Evolutionary conservation across 1,140 invertebrate genomes (phyloP).

Genomic region (Teleogryllus occipitalis): DNA sequence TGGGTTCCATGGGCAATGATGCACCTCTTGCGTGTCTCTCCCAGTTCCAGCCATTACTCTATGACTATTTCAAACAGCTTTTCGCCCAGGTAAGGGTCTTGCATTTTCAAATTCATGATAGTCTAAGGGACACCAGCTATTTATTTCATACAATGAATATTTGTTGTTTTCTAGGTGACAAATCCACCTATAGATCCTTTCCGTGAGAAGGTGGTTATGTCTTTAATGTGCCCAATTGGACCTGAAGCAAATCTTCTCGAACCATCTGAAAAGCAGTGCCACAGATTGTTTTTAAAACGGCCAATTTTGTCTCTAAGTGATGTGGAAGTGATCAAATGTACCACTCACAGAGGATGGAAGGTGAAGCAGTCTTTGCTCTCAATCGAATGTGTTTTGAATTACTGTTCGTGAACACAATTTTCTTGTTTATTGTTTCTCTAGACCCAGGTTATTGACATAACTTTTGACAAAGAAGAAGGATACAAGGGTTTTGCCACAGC

Average conservation of each 20-base stretch:
- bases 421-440: conserved; percentile 28
- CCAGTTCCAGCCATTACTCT: conserved; percentile 85
- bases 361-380: conserved; percentile 30
- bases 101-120: conserved; percentile 7
- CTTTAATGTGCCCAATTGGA: conserved; percentile 80
- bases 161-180: conserved; percentile 58
- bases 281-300: conserved; percentile 86
- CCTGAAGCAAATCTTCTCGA: conserved; percentile 93
- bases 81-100: conserved; percentile 73
- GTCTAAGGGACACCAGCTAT: background rate
- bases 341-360: conserved; percentile 83
- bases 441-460: conserved; percentile 84
- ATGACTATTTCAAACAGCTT: conserved; percentile 99
- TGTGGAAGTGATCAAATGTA: conserved; percentile 77
- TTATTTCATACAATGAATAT: background rate
- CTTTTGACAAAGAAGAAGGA: conserved; percentile 67
- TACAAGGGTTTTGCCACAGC: conserved; percentile 64
- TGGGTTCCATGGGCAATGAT: conserved; percentile 99
- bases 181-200: conserved; percentile 99
- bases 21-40: conserved; percentile 94
- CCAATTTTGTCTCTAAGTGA: conserved; percentile 90
- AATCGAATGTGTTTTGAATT: background rate
- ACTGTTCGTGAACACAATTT: background rate
- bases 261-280: conserved; percentile 81
- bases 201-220: conserved; percentile 98